phyloP scores from a whole-genome alignment of 2,797 vertebrate species.

The Melanotaenia nigrans region DNA sequence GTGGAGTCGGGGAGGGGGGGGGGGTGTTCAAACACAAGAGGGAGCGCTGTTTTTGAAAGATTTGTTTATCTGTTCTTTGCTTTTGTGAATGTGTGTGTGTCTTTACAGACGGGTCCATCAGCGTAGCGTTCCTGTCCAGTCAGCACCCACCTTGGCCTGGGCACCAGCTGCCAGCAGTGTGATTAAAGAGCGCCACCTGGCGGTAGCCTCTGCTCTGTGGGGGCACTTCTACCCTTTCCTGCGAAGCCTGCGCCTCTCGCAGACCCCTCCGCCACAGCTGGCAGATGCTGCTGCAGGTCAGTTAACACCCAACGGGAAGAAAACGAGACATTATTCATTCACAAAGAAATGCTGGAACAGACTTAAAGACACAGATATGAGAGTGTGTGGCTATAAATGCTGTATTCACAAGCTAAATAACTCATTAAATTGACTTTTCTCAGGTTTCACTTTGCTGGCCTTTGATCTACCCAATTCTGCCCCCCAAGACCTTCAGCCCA shows the following conservation, averaged over 20 bases:
- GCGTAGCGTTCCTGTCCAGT: slow-evolving; percentile 77
- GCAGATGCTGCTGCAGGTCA: slow-evolving; percentile 96
- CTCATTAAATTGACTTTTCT: slow-evolving; percentile 15
- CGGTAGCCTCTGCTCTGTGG: slow-evolving; percentile 91
- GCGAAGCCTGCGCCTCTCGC: slow-evolving; percentile 90
- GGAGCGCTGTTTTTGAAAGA: slow-evolving; percentile 40
- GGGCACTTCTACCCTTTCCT: slow-evolving; percentile 93
- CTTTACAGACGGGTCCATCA: slow-evolving; percentile 87
- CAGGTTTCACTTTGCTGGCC: slow-evolving; percentile 94
- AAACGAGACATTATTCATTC: background rate
- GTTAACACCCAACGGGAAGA: slow-evolving; percentile 24
- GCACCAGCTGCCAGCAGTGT: slow-evolving; percentile 75
- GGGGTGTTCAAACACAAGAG: slow-evolving; percentile 48
- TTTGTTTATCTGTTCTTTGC: slow-evolving; percentile 64
- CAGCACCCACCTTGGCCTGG: slow-evolving; percentile 62
- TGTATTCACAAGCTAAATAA: background rate
- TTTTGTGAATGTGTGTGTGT: slow-evolving; percentile 49
- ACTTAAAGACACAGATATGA: background rate
- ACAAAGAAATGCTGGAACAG: background rate
- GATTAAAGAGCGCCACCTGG: slow-evolving; percentile 97
- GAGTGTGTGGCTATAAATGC: background rate
- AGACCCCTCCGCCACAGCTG: slow-evolving; percentile 87
- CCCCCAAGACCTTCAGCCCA: slow-evolving; percentile 92
- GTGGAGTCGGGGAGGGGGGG: slow-evolving; percentile 30
- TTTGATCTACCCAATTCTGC: slow-evolving; percentile 90